Conservation (phyloP, 1,140 invertebrate genomes). For the Pseudoatta argentina region DNA sequence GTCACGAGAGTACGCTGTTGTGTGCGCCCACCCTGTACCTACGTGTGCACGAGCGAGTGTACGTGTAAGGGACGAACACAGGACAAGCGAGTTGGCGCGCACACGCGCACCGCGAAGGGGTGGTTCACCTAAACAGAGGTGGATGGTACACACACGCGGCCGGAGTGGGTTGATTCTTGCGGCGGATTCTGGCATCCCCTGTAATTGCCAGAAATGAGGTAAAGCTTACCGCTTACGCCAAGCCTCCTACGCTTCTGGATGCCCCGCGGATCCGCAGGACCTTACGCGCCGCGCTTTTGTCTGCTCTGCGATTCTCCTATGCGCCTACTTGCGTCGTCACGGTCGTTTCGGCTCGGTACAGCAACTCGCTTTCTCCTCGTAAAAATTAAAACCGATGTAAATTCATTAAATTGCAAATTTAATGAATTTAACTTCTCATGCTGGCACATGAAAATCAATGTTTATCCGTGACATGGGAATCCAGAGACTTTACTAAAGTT, state of each 20-base stretch:
- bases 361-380: not conserved
- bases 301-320: constrained; percentile 14
- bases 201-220: constrained; percentile 86
- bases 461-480: not conserved
- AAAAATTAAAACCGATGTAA: constrained; percentile 8
- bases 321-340: not conserved
- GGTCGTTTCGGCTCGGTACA: not conserved
- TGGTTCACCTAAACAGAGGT: constrained; percentile 63
- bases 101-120: constrained; percentile 57
- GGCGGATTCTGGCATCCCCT: constrained; percentile 84
- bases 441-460: constrained; percentile 9
- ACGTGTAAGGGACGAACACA: constrained; percentile 41
- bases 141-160: constrained; percentile 64
- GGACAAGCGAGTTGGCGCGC: constrained; percentile 26
- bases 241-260: constrained; percentile 76
- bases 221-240: constrained; percentile 83
- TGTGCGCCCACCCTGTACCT: not conserved
- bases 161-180: constrained; percentile 85
- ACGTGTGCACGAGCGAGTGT: not conserved
- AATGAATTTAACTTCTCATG: constrained; percentile 14
- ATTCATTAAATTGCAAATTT: not conserved
- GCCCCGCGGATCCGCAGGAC: constrained; percentile 52
- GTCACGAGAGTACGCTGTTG: not conserved
- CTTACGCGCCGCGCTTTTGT: constrained; percentile 60
- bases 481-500: not conserved